Evolutionary conservation across 1,140 invertebrate genomes (phyloP).

Genomic region (Anthonomus grandis): DNA sequence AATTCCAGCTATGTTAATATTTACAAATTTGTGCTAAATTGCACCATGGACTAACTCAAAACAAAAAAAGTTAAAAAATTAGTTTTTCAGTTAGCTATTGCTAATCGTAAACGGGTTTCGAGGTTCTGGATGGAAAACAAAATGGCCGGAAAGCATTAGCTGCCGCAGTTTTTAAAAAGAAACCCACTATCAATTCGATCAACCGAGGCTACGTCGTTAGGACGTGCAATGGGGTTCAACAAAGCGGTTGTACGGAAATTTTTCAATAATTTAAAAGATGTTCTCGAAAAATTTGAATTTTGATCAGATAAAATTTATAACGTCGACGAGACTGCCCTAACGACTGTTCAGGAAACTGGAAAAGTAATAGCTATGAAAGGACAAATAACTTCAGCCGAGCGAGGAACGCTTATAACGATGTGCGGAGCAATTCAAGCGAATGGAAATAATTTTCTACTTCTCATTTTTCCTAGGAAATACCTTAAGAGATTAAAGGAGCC

Average conservation of each 20-base stretch:
- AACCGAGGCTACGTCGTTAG: too few relatives aligned
- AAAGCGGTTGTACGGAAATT: conserved; percentile 3
- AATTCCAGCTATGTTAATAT: conserved; percentile 3
- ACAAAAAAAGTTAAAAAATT: conserved; percentile 13
- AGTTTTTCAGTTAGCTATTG: conserved; percentile 9
- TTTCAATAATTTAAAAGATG: conserved; percentile 13
- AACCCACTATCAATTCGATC: too few relatives aligned
- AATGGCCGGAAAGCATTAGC: conserved; percentile 7
- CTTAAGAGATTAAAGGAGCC: conserved; percentile 42
- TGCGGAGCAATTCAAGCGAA: conserved; percentile 41
- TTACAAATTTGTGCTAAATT: conserved; percentile 7
- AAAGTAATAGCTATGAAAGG: conserved; percentile 45
- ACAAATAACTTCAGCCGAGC: conserved; percentile 45
- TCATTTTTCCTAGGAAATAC: conserved; percentile 45
- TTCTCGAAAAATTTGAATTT: conserved; percentile 7
- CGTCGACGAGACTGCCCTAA: conserved; percentile 50
- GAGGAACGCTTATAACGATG: conserved; percentile 49
- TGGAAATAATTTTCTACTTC: conserved; percentile 40
- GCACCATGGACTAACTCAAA: conserved; percentile 8
- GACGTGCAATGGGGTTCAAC: conserved; percentile 11
- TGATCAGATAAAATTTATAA: conserved; percentile 45
- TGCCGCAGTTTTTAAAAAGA: too few relatives aligned
- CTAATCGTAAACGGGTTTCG: conserved; percentile 13
- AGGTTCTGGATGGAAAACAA: conserved; percentile 6
- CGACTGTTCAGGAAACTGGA: conserved; percentile 49